Conservation (phyloP, 37 sponge, comb jelly and placozoan genomes). For the Diacarnus erythraeanus region DNA sequence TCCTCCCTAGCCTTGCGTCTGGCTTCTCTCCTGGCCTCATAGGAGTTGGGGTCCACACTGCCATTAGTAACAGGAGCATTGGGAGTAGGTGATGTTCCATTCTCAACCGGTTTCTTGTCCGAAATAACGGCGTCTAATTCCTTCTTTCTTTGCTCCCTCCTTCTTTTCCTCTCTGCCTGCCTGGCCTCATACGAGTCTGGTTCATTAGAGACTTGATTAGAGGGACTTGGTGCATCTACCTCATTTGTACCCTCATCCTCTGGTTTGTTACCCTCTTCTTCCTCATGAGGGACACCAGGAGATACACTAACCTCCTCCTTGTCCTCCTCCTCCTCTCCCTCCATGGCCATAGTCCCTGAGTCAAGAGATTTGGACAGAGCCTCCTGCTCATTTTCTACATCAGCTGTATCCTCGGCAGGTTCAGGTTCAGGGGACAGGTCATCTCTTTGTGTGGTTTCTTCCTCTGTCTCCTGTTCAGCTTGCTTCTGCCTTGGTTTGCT, state of each 20-base stretch:
- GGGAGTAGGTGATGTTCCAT: conserved; percentile 11
- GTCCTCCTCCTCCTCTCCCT: conserved; percentile 17
- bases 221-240: conserved; percentile 15
- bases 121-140: conserved; percentile 6
- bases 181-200: conserved; percentile 67
- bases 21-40: conserved; percentile 67
- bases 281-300: neutral
- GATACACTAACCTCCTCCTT: neutral
- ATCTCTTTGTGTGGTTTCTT: neutral
- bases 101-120: conserved; percentile 3
- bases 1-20: conserved; percentile 77
- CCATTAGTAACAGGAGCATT: neutral
- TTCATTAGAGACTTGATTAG: neutral
- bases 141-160: conserved; percentile 42
- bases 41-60: conserved; percentile 41
- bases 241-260: neutral
- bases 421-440: conserved; percentile 1
- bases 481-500: neutral
- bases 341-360: neutral
- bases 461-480: neutral
- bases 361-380: neutral
- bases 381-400: neutral
- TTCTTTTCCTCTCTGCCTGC: conserved; percentile 33
- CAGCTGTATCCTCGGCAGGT: neutral
- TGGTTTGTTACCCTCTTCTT: neutral